phyloP scores from a whole-genome alignment of 2,113 vertebrate genomes.

The Hyaena hyaena region DNA sequence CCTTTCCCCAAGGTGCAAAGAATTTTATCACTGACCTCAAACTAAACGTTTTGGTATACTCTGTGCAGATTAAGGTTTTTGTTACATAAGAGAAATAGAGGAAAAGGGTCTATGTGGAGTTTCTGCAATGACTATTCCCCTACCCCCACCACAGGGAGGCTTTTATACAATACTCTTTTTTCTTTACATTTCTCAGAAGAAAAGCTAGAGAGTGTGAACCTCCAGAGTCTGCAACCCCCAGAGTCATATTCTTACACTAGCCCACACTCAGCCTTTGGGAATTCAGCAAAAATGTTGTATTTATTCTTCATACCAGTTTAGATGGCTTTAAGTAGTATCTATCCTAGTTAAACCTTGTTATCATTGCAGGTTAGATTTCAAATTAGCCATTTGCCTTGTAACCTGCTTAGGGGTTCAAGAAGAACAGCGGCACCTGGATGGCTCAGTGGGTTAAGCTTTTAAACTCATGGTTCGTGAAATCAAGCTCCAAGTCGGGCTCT shows the following conservation, averaged over 20 bases:
- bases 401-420: background rate
- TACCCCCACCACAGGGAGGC: background rate
- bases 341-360: background rate
- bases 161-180: background rate
- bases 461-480: too few species aligned
- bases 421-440: too few species aligned
- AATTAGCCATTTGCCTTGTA: background rate
- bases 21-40: background rate
- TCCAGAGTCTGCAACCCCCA: background rate
- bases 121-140: background rate
- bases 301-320: background rate
- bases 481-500: too few species aligned
- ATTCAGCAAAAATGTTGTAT: background rate
- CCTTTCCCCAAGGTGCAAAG: background rate
- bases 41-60: background rate
- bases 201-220: background rate
- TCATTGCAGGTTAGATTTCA: background rate
- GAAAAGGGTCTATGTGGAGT: background rate
- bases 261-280: background rate
- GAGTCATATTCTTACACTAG: background rate
- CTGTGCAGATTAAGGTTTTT: background rate
- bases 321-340: background rate
- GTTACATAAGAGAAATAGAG: background rate
- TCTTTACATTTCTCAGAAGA: background rate
- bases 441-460: too few species aligned